phyloP scores from a whole-genome alignment of 2,888 invertebrate genomes.

The Andrena marginata region DNA sequence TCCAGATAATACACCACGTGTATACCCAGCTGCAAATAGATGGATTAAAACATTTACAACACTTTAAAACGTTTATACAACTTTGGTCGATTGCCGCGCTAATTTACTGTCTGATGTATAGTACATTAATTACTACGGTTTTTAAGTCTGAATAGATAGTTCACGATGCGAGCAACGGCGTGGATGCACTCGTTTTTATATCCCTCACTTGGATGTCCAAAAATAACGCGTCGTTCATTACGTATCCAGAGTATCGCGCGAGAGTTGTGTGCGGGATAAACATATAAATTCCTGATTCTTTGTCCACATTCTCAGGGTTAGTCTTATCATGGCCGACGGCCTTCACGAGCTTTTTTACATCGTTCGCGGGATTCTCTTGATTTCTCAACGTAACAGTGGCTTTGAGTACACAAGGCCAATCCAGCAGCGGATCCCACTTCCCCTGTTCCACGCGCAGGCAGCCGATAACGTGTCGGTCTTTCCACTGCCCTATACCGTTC shows the following conservation, averaged over 20 bases:
- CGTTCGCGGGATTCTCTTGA: constrained; percentile 86
- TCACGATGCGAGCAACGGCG: constrained; percentile 36
- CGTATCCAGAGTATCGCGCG: constrained; percentile 87
- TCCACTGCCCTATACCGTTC: constrained; percentile 92
- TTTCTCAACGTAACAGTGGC: constrained; percentile 89
- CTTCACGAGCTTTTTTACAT: constrained; percentile 83
- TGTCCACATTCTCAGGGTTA: constrained; percentile 64
- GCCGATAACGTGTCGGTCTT: constrained; percentile 90
- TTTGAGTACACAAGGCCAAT: constrained; percentile 91
- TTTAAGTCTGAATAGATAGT: background rate
- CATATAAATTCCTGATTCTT: constrained; percentile 85
- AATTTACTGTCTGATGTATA: background rate
- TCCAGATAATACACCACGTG: constrained; percentile 94
- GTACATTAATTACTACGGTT: too few species aligned
- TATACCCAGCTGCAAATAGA: constrained; percentile 89
- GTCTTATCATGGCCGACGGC: constrained; percentile 62
- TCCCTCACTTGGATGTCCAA: constrained; percentile 86
- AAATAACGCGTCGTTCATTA: constrained; percentile 88
- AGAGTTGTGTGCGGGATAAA: constrained; percentile 89
- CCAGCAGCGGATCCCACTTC: constrained; percentile 89
- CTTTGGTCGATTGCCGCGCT: background rate
- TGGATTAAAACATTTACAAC: background rate
- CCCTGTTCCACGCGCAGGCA: constrained; percentile 90
- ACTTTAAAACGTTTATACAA: background rate
- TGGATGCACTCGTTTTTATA: constrained; percentile 51